These are phyloP conservation scores for Desmodus rotundus DNA, from an alignment of 2,113 vertebrate genomes.

Conservation along the genomic window DNA sequence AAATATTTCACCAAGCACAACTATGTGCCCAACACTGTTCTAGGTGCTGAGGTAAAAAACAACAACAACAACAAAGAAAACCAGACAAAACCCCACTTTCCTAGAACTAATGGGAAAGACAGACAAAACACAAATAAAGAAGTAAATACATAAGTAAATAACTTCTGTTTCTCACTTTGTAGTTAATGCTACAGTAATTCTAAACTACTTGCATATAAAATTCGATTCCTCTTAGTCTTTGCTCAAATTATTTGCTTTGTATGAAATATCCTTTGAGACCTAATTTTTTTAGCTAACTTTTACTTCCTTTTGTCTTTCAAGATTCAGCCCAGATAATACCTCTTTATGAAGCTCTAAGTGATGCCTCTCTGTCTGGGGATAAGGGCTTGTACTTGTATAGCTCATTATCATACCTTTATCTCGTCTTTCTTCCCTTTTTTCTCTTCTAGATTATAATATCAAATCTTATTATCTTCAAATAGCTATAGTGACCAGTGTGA, in stretches of 20 bases:
- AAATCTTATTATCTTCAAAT: neutral
- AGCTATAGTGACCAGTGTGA: neutral
- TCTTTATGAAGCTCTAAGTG: neutral
- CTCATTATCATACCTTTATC: neutral
- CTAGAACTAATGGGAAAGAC: neutral
- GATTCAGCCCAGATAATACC: neutral
- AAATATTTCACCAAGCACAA: neutral
- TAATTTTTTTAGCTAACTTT: neutral
- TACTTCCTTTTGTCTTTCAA: neutral
- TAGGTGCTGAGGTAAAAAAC: neutral
- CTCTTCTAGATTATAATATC: neutral
- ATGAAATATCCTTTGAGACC: neutral
- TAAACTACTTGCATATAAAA: neutral
- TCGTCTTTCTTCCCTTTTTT: neutral
- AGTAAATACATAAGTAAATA: neutral
- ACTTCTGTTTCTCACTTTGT: neutral
- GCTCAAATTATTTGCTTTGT: neutral
- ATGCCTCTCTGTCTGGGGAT: neutral
- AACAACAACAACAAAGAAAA: too few species aligned
- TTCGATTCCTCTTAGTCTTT: neutral
- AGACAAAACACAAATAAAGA: neutral
- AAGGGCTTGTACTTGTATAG: neutral
- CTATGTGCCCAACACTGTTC: neutral
- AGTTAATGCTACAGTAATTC: neutral
- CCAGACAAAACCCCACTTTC: neutral